Percentiles rank a stretch among this genome's conserved stretches.
Conservation (phyloP, 2,888 invertebrate genomes). For the Lithophane leautieri region DNA sequence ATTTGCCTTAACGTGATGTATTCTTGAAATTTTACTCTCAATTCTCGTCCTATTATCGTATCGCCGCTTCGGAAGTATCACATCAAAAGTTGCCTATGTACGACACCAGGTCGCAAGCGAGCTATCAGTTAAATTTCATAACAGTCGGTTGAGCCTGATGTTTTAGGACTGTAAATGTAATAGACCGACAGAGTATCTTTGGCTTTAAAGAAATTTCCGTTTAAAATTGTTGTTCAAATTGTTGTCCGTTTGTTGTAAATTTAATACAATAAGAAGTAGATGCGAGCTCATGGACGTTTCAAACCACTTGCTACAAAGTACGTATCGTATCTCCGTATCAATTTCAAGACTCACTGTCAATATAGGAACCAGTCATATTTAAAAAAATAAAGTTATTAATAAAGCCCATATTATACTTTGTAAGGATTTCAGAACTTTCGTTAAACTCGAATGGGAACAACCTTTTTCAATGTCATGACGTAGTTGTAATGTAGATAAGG, state of each 20-base stretch:
- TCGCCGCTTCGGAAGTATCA: no score
- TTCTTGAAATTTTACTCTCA: no score
- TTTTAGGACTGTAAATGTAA: neutral
- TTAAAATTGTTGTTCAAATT: no score
- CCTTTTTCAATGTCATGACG: constrained; percentile 6
- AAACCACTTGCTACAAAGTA: neutral
- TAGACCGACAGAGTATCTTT: neutral
- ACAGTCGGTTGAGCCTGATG: no score
- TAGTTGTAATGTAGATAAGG: no score
- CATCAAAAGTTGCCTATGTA: neutral
- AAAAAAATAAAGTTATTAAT: neutral
- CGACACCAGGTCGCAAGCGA: neutral
- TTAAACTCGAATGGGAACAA: neutral
- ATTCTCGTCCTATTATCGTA: no score
- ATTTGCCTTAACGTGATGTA: no score
- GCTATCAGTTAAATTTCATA: neutral
- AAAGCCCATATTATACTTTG: neutral
- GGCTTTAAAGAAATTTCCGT: no score
- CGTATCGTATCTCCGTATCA: neutral
- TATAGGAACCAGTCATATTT: no score
- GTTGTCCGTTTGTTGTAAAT: no score
- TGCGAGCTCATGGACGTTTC: neutral
- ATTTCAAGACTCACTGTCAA: neutral
- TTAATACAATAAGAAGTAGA: neutral
- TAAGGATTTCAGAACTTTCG: neutral